Percentiles rank a stretch among this genome's conserved stretches.
These are phyloP conservation scores for Gracilinanus agilis DNA, from an alignment of 2,113 vertebrate species.

Conservation along the genomic window DNA sequence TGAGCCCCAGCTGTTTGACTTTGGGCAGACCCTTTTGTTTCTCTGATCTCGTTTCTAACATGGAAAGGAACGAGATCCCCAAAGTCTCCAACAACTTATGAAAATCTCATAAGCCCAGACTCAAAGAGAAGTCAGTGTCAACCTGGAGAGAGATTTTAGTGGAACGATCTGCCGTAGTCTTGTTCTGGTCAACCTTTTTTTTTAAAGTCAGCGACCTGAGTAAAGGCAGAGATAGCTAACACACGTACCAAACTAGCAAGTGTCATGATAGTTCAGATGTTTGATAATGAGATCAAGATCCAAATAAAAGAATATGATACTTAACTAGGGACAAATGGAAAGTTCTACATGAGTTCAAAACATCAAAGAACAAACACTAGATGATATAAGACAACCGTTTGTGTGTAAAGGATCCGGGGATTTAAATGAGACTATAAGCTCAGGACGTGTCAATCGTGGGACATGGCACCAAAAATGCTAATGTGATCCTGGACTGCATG, in stretches of 20 bases:
- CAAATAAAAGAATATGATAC: background rate
- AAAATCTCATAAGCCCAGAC: background rate
- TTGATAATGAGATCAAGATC: background rate
- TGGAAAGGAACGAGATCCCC: background rate
- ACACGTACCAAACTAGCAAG: background rate
- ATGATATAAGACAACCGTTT: background rate
- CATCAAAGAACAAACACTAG: background rate
- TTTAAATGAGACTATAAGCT: background rate
- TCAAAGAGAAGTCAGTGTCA: background rate
- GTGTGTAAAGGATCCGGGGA: background rate
- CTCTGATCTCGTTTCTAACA: background rate
- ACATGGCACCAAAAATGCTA: background rate
- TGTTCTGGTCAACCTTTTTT: background rate
- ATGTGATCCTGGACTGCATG: background rate
- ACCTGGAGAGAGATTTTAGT: background rate
- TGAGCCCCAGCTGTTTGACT: background rate
- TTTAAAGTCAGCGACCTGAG: background rate
- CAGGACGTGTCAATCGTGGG: background rate
- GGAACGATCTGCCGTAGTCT: background rate
- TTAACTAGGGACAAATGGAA: background rate
- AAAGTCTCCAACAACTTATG: background rate
- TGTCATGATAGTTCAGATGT: background rate
- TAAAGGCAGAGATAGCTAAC: background rate
- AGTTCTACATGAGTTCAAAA: background rate
- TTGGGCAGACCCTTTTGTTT: background rate